Conservation (phyloP, 2,797 vertebrate genomes). For the Centropyge bicolor region DNA sequence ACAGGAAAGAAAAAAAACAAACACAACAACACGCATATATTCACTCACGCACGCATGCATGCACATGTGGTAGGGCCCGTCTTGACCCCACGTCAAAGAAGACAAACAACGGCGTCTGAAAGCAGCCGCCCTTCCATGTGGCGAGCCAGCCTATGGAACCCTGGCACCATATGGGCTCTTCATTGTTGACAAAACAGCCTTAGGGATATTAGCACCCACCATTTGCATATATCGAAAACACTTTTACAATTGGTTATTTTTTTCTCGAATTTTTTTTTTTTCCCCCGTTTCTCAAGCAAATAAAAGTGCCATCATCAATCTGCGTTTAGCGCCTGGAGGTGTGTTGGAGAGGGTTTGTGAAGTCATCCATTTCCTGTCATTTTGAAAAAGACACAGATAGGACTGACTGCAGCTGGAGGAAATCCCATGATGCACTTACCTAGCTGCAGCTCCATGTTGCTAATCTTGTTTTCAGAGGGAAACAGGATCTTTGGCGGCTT, state of each 20-base stretch:
- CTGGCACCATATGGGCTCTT: slow-evolving; percentile 79
- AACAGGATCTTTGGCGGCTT: slow-evolving; percentile 98
- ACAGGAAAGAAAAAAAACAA: slow-evolving; percentile 55
- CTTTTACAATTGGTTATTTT: slow-evolving; percentile 52
- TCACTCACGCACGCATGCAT: slow-evolving; percentile 51
- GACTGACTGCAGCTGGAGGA: slow-evolving; percentile 55
- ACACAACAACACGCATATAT: slow-evolving; percentile 50
- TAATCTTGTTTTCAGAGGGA: slow-evolving; percentile 95
- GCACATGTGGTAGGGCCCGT: slow-evolving; percentile 53
- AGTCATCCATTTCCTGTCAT: slow-evolving; percentile 74
- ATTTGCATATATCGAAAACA: slow-evolving; percentile 79
- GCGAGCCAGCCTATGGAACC: slow-evolving; percentile 64
- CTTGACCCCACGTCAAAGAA: slow-evolving; percentile 80
- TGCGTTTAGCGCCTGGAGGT: slow-evolving; percentile 55
- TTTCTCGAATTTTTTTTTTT: slow-evolving; percentile 23
- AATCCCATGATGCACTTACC: slow-evolving; percentile 89
- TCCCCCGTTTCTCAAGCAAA: slow-evolving; percentile 49
- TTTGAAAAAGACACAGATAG: slow-evolving; percentile 62
- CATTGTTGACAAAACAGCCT: slow-evolving; percentile 83
- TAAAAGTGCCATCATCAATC: slow-evolving; percentile 74
- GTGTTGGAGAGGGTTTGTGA: slow-evolving; percentile 71
- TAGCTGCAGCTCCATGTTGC: slow-evolving; percentile 94
- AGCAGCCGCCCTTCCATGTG: slow-evolving; percentile 73
- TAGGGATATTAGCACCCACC: slow-evolving; percentile 70
- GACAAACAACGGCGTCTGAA: slow-evolving; percentile 76